Percentiles rank a stretch among this genome's conserved stretches.
These are phyloP conservation scores for Copidosoma aretas DNA, from an alignment of 2,888 invertebrate species.

Conservation along the genomic window DNA sequence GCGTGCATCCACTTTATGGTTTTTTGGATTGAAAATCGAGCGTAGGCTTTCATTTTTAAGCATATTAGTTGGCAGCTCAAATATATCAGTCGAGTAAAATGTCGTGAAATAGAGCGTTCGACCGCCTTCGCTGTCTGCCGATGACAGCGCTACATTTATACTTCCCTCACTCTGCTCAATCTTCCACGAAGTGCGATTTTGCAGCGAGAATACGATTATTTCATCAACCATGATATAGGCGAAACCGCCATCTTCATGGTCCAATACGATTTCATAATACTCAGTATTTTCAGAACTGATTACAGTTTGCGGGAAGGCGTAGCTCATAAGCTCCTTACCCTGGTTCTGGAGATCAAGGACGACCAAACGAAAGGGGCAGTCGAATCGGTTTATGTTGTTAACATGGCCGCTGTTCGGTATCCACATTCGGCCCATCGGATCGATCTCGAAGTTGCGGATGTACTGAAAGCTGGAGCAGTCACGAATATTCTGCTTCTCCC, in stretches of 20 bases:
- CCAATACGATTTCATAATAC: slow-evolving; percentile 76
- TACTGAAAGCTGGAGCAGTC: slow-evolving; percentile 75
- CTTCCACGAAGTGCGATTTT: slow-evolving; percentile 74
- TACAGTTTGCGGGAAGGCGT: slow-evolving; percentile 69
- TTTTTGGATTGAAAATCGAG: no score
- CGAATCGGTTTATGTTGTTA: slow-evolving; percentile 65
- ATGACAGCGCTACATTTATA: no score
- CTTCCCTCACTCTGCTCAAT: slow-evolving; percentile 50
- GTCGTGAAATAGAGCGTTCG: no score
- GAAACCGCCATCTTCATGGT: slow-evolving; percentile 70
- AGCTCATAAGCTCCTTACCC: slow-evolving; percentile 63
- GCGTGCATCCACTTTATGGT: no score
- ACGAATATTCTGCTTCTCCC: slow-evolving; percentile 71
- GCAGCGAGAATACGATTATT: slow-evolving; percentile 73
- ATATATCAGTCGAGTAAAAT: no score
- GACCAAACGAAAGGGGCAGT: slow-evolving; percentile 73
- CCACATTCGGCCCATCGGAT: slow-evolving; percentile 71
- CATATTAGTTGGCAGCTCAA: no score
- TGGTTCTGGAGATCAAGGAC: slow-evolving; percentile 71
- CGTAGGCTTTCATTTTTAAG: no score
- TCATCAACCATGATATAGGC: slow-evolving; percentile 78
- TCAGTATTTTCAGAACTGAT: slow-evolving; percentile 68
- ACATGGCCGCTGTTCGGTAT: slow-evolving; percentile 66
- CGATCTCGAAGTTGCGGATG: slow-evolving; percentile 77
- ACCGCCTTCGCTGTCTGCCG: no score